phyloP scores from a whole-genome alignment of 1,140 invertebrate species.

The Pachyrhynchus sulphureomaculatus region DNA sequence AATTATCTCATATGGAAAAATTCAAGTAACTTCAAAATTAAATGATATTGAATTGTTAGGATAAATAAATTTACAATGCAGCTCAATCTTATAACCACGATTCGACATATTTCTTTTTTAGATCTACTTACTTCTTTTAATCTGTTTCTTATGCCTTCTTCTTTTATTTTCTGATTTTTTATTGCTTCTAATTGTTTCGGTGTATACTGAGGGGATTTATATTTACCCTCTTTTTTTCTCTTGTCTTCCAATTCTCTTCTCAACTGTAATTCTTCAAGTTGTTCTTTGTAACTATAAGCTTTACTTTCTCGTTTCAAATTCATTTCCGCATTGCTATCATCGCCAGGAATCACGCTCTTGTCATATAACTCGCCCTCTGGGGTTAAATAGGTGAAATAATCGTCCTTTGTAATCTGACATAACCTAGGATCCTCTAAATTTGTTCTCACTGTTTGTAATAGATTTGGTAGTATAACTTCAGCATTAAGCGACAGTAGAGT shows the following conservation, averaged over 20 bases:
- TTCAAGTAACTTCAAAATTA: no score
- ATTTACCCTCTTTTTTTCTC: conserved; percentile 76
- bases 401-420: conserved; percentile 75
- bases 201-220: conserved; percentile 71
- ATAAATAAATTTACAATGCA: no score
- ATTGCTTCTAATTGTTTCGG: conserved; percentile 93
- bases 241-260: conserved; percentile 90
- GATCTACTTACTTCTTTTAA: conserved; percentile 64
- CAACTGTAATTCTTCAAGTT: conserved; percentile 90
- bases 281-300: conserved; percentile 95
- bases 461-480: conserved; percentile 61
- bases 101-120: no score
- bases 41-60: no score
- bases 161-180: conserved; percentile 84
- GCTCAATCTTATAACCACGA: no score
- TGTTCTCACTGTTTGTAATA: conserved; percentile 56
- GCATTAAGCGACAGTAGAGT: conserved; percentile 66
- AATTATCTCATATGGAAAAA: no score
- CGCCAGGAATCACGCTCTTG: conserved; percentile 80
- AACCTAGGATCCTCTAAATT: conserved; percentile 69
- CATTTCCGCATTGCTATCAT: conserved; percentile 67
- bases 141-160: conserved; percentile 70
- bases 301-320: conserved; percentile 97
- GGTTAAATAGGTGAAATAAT: conserved; percentile 87
- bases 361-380: conserved; percentile 91